Percentiles rank a stretch among this genome's conserved stretches.
Evolutionary conservation across 2,888 invertebrate genomes (phyloP).

Genomic region (Ornithoptera alexandrae): DNA sequence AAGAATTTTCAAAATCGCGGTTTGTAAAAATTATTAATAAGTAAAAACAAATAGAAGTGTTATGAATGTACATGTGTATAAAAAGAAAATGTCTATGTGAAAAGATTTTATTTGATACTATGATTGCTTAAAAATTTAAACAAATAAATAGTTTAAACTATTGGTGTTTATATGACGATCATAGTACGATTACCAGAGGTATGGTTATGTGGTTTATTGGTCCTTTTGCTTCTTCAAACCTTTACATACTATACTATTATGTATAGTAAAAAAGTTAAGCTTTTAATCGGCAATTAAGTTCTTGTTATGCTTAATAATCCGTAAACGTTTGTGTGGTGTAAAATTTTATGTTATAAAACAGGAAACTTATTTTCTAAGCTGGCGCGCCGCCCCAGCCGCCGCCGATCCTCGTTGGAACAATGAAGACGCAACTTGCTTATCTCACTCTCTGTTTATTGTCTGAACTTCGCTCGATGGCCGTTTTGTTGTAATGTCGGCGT

Average conservation of each 20-base stretch:
- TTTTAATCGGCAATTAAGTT: slow-evolving; percentile 5
- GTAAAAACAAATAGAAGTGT: too few species aligned
- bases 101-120: too few species aligned
- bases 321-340: slow-evolving; percentile 19
- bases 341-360: slow-evolving; percentile 37
- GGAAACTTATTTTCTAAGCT: slow-evolving; percentile 54
- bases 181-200: background rate
- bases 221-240: background rate
- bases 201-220: background rate
- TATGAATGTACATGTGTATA: too few species aligned
- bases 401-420: slow-evolving; percentile 52
- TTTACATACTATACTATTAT: background rate
- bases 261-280: background rate
- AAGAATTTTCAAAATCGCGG: too few species aligned
- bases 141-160: too few species aligned
- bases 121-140: too few species aligned
- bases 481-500: slow-evolving; percentile 67
- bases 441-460: slow-evolving; percentile 72
- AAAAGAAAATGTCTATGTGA: too few species aligned
- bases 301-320: slow-evolving; percentile 9
- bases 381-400: slow-evolving; percentile 41
- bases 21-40: too few species aligned
- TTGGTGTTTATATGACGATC: too few species aligned
- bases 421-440: slow-evolving; percentile 60
- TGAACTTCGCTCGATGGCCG: slow-evolving; percentile 66